Conservation (phyloP, 2,113 vertebrate genomes). For the Phainopepla nitens region DNA sequence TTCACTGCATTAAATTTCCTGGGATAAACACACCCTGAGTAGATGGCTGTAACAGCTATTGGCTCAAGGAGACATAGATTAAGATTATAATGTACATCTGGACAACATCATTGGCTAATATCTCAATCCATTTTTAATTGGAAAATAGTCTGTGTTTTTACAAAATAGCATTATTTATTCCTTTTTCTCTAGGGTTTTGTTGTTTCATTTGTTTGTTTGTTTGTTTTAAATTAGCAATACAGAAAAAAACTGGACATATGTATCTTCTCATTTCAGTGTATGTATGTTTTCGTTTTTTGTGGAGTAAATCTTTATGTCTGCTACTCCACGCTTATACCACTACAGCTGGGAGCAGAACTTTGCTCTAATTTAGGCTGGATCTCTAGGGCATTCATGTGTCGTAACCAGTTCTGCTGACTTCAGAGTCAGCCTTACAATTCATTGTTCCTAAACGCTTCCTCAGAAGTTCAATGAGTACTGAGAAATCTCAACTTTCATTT, state of each 20-base stretch:
- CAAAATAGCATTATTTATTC: not conserved
- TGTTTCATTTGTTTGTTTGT: not conserved
- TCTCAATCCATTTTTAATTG: not conserved
- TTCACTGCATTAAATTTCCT: not conserved
- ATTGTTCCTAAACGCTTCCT: not conserved
- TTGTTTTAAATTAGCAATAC: not conserved
- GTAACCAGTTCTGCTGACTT: not conserved
- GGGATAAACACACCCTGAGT: not conserved
- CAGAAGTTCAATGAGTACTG: not conserved
- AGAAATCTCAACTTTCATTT: not conserved
- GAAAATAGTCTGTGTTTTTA: not conserved
- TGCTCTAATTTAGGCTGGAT: not conserved
- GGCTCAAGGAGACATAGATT: not conserved
- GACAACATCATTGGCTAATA: not conserved
- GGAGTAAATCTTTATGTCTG: not conserved
- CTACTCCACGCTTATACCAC: not conserved
- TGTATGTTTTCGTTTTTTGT: not conserved
- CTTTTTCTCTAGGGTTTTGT: not conserved
- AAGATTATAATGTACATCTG: not conserved
- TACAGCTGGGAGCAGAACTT: not conserved
- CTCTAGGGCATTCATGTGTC: not conserved
- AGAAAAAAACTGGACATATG: not conserved
- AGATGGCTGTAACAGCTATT: not conserved
- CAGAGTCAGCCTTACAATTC: not conserved
- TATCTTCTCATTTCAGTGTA: not conserved